Base-by-base conservation (phyloP, 1,140 invertebrate species). In the Orius insidiosus region DNA sequence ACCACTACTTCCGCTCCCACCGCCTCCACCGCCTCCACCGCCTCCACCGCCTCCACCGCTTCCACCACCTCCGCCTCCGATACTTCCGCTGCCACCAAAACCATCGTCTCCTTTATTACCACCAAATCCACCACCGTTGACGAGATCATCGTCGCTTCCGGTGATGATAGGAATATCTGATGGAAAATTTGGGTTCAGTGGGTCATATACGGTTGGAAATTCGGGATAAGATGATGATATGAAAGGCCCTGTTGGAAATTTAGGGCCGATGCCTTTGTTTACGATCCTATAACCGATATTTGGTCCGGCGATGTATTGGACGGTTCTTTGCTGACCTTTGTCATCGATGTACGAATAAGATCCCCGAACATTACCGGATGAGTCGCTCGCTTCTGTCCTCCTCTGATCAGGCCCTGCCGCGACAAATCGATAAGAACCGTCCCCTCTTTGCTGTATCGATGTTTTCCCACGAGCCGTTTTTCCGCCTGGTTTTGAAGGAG, bases 311-410 rank as follows among this genome's bases (percentile, higher is more conserved):
- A 79, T 78, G 55, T 81, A 81, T 56, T 80, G 70, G 2, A 78
- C 76, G 0, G 76, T 75, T 44, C 65, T 68, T 62, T 78, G 76
- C 14, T 75, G 68, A 1, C 76, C 76, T 65, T 78, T 77, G 54
- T 80, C 76, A 55, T 80, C 79, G 10, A 80, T 58, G 56, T 78
- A 82, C 4, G 76, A 77, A 59, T 80, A 82, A 0, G 76, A 78
- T 30, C 79, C 79, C 44, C 75, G 60, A 0, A 78, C 74, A 48
- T 79, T 69, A 8, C 76, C 76, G 37, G 66, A 68, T 0, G 74
- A 63, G 52, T 78, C 76, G 50, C 76, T 76, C 40, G 70, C 70
- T 60, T 82, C 79, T 2, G 76, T 72, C 37, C 78, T 60, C 48
- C 76, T 66, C 56, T 78, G 76, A 56, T 80, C 77, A 1, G 77